Base-by-base conservation (phyloP, 2,888 invertebrate genomes). In the Drosophila ezoana region DNA sequence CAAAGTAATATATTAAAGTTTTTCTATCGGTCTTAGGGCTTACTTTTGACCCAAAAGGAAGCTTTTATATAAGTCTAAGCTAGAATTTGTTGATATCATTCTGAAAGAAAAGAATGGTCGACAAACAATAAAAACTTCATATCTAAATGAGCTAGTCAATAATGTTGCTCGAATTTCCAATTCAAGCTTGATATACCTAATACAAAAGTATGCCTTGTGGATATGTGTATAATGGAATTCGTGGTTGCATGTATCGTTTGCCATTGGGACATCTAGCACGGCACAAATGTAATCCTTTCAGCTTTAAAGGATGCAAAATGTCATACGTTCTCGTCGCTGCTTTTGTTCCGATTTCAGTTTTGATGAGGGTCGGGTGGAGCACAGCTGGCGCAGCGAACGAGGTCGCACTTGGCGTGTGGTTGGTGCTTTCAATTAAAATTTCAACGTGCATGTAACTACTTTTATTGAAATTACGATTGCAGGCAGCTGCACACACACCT, bases 371-470 rank as follows among this genome's bases (percentile, higher is more conserved):
- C 79, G 61, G 81, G 82, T 79, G 76, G n/a, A n/a, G 61, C 66
- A 72, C 81, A 81, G 79, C 71, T 84, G 85, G 41, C 65, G 63
- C 69, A 61, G 52, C 60, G 52, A 62, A 35, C 71, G 73, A 79
- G 84, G 69, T 59, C 76, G 73, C 66, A 44, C 47, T 40, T 71
- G 64, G 79, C 65, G 71, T 78, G 80, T 64, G 70, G 73, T 70
- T 79, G 83, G 74, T 69, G 77, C 87, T 87, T 87, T 89, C 89
- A 89, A 89, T 89, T 89, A 89, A 89, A 89, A 89, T 89, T 89
- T 80, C 80, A 85, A 80, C 80, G 79, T 83, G 67, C 78, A 87
- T 81, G 85, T 87, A 87, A 87, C 89, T 86, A 85, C 79, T 85
- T 89, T 89, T 87, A 89, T 89, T 89, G 88, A 89, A 89, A 89